Percentiles rank a stretch among this genome's conserved stretches.
These are phyloP conservation scores for Chloroceryle amazona DNA, from an alignment of 2,797 vertebrate genomes.

Conservation along the genomic window DNA sequence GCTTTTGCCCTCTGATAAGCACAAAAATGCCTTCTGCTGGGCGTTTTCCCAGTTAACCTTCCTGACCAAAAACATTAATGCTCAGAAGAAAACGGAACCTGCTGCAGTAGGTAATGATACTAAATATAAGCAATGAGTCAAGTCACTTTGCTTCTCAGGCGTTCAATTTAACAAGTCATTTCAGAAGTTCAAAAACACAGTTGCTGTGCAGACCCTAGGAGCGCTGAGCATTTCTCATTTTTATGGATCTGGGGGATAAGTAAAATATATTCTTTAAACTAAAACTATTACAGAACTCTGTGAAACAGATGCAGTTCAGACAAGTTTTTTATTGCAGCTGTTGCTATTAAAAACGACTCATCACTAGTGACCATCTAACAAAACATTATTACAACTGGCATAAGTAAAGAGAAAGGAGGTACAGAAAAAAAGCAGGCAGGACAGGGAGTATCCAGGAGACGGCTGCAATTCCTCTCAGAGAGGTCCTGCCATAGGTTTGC, in stretches of 20 bases:
- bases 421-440: neutral
- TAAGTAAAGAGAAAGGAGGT: neutral
- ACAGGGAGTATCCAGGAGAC: neutral
- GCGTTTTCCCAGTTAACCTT: conserved; percentile 69
- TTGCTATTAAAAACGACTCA: conserved; percentile 29
- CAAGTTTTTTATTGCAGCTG: neutral
- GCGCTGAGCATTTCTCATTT: neutral
- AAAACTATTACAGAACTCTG: neutral
- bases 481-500: neutral
- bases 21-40: conserved; percentile 52
- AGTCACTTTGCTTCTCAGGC: conserved; percentile 34
- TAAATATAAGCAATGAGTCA: conserved; percentile 69
- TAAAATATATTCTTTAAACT: neutral
- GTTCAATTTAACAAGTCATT: neutral
- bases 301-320: neutral
- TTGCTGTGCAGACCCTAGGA: neutral
- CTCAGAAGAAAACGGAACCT: conserved; percentile 43
- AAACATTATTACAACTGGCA: neutral
- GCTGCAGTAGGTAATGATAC: conserved; percentile 51
- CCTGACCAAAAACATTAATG: conserved; percentile 56
- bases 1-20: conserved; percentile 47
- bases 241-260: neutral
- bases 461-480: neutral
- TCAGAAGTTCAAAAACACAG: neutral
- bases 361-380: neutral